Evolutionary conservation across 2,888 invertebrate species (phyloP).

Genomic region (Hoplodrina blanda): DNA sequence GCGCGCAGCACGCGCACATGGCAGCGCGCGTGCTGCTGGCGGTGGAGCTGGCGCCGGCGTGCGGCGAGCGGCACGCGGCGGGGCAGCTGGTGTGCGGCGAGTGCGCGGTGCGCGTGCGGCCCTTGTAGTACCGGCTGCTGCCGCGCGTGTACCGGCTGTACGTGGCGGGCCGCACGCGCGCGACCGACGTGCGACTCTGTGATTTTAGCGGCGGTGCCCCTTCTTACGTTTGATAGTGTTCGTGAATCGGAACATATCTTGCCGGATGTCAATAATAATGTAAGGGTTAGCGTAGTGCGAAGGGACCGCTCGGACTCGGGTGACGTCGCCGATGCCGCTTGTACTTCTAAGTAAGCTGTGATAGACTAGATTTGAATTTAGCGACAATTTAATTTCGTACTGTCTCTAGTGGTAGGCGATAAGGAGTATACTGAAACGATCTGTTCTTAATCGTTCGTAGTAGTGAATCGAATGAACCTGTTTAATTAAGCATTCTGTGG

Average conservation of each 20-base stretch:
- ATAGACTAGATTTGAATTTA: constrained; percentile 87
- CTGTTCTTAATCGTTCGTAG: constrained; percentile 70
- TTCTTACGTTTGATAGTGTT: constrained; percentile 56
- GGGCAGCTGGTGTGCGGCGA: constrained; percentile 72
- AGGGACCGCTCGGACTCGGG: constrained; percentile 52
- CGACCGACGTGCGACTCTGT: constrained; percentile 61
- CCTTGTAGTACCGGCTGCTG: constrained; percentile 87
- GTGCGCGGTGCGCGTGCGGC: constrained; percentile 74
- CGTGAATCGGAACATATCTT: constrained; percentile 67
- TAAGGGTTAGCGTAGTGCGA: constrained; percentile 52
- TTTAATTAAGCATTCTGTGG: constrained; percentile 83
- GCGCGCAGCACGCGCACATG: constrained; percentile 60
- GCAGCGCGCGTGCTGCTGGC: constrained; percentile 84
- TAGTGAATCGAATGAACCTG: constrained; percentile 75
- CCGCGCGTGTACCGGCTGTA: constrained; percentile 89
- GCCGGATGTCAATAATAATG: constrained; percentile 68
- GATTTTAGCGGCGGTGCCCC: constrained; percentile 60
- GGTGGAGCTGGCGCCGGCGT: constrained; percentile 78
- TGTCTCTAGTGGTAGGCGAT: constrained; percentile 82
- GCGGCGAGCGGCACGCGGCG: constrained; percentile 60
- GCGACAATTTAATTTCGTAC: constrained; percentile 75
- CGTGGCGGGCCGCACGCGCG: constrained; percentile 68
- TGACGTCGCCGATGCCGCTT: constrained; percentile 65
- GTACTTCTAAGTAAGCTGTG: constrained; percentile 87
- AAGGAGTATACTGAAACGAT: constrained; percentile 78